A percentile compares a stretch with the other conserved stretches of the same genome.
phyloP scores from a whole-genome alignment of 2,113 vertebrate species.

The Mesoclemmys tuberculata region DNA sequence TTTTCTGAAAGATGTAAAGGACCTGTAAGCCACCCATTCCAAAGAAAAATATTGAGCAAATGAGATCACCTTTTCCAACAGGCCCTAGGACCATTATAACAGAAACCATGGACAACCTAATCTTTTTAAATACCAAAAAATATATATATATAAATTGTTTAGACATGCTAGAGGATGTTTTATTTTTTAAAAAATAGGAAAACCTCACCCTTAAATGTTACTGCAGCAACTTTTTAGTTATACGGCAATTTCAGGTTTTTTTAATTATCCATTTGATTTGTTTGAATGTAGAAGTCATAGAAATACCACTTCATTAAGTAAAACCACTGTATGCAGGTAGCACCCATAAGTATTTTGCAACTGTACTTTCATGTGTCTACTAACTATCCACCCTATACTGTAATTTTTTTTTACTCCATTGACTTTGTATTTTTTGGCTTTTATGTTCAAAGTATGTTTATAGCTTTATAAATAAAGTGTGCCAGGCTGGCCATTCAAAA shows the following conservation, averaged over 20 bases:
- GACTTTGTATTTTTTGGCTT: slow-evolving; percentile 73
- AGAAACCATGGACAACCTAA: slow-evolving; percentile 6
- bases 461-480: slow-evolving; percentile 79
- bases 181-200: slow-evolving; percentile 27
- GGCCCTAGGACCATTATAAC: rapidly evolving
- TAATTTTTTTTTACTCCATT: slow-evolving; percentile 57
- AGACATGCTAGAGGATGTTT: slow-evolving; percentile 22
- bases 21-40: neutral
- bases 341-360: slow-evolving; percentile 57
- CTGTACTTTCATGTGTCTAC: slow-evolving; percentile 45
- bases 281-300: slow-evolving; percentile 61
- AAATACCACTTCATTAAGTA: slow-evolving; percentile 57
- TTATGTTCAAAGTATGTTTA: slow-evolving; percentile 76
- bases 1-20: neutral
- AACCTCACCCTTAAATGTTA: slow-evolving; percentile 7
- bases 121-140: slow-evolving; percentile 24
- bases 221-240: neutral
- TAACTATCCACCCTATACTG: slow-evolving; percentile 42
- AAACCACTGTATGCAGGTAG: slow-evolving; percentile 67
- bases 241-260: slow-evolving; percentile 26
- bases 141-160: neutral
- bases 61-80: neutral
- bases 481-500: slow-evolving; percentile 65
- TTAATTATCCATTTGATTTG: neutral
- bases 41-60: neutral